Evolutionary conservation across 2,888 invertebrate genomes (phyloP), one percentile per base, ranked within the genome.

Genomic region (Steinernema hermaphroditum): DNA sequence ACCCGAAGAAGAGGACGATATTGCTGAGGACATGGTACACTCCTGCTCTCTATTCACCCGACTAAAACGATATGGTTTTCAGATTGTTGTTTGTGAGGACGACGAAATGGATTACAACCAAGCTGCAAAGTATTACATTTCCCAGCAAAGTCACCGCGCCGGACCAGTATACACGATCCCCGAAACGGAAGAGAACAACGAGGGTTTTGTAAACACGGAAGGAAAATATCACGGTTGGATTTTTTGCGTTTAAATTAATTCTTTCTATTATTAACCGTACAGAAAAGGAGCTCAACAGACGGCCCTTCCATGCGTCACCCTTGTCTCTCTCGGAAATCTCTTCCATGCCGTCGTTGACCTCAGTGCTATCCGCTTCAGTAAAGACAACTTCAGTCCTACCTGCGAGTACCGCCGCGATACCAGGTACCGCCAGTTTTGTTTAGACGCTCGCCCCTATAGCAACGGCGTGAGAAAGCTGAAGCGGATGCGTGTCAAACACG

Each of bases 81-180:
- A 79, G 79, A 72, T 77, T 0, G 76, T 82, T 24, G 80, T 80
- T 44, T 78, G 81, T 79, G 83, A 83, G 50, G 83, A 83, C 27
- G 79, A 82, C 44, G 82, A 83, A 29, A 73, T 78, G 22, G 83
- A 83, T 27, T 81, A 82, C 72, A 69, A 73, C 34, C 79, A 83
- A 37, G 81, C 81, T 1, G 79, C 78, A 9, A 75, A 78, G 1
- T 81, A 81, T 69, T 81, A 81, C 54, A 77, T 54, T 9, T 72
- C 27, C 32, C 69, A 72, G n/a, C 72, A 72, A 24, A 74, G 73
- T 46, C 82, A 83, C 72, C 77, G 85, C 19, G 84, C 86, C 0
- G 85, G 86, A 19, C 83, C 86, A 6, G 86, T 86, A n/a, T 86
- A 86, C 74, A 86, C 86, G 9, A 86, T 86, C 19, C 83, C 85